A percentile compares a stretch with the other conserved stretches of the same genome.
Evolutionary conservation across 2,797 vertebrate genomes (phyloP).

Genomic region (Aeoliscus strigatus): DNA sequence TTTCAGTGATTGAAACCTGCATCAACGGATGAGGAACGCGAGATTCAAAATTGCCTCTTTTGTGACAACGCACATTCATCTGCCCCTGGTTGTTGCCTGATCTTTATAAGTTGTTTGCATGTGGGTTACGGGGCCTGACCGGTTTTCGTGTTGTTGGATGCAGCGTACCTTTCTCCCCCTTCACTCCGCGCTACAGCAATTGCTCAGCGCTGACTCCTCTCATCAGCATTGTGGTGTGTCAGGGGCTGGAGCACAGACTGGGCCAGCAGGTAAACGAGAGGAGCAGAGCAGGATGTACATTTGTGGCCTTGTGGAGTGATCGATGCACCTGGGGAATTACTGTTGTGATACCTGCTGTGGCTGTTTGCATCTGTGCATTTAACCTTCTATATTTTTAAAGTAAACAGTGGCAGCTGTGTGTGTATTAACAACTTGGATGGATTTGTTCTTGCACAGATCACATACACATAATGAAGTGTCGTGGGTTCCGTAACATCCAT

Average conservation of each 20-base stretch:
- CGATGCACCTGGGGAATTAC: slow-evolving; percentile 45
- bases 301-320: slow-evolving; percentile 54
- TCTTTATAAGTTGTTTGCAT: not conserved
- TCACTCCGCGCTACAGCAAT: slow-evolving; percentile 31
- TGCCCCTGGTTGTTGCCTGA: not conserved
- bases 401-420: not conserved
- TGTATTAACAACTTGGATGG: slow-evolving; percentile 1
- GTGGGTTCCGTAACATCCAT: not conserved
- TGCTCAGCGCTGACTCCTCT: slow-evolving; percentile 53
- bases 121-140: slow-evolving; percentile 4
- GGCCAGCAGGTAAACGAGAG: slow-evolving; percentile 39
- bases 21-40: too few relatives aligned
- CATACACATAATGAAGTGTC: not conserved
- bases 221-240: slow-evolving; percentile 41
- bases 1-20: too few relatives aligned
- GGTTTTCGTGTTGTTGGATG: slow-evolving; percentile 18
- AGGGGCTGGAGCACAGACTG: slow-evolving; percentile 22
- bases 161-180: slow-evolving; percentile 19
- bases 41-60: too few relatives aligned
- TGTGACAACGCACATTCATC: too few relatives aligned
- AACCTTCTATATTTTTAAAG: slow-evolving; percentile 15
- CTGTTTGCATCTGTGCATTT: slow-evolving; percentile 29
- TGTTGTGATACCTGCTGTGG: slow-evolving; percentile 29
- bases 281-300: slow-evolving; percentile 30
- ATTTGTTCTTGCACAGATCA: not conserved